Conservation (phyloP, 1,140 invertebrate genomes). For the Rhopalosiphum padi region DNA sequence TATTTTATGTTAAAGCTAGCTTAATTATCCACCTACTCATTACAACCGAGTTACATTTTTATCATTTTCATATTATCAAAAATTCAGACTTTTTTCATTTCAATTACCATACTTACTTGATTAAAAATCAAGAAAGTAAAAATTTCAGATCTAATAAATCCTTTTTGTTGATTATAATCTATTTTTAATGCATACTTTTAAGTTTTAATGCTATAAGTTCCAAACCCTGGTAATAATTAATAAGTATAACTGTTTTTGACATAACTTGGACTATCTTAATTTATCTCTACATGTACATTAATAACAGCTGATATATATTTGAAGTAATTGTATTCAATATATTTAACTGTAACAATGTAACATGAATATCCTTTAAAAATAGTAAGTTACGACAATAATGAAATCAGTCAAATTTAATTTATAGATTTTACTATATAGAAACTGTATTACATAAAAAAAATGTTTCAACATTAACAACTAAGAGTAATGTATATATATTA, state of each 20-base stretch:
- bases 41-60: no score
- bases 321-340: background rate
- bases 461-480: conserved; percentile 20
- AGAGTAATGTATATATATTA: background rate
- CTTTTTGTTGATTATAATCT: no score
- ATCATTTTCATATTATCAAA: no score
- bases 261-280: background rate
- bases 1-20: no score
- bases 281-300: background rate
- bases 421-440: background rate
- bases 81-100: no score
- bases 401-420: background rate
- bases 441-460: background rate
- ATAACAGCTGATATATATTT: background rate
- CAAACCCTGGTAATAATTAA: no score
- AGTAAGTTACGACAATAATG: background rate
- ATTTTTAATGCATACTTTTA: no score
- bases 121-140: no score
- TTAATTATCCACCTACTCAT: no score
- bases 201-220: no score
- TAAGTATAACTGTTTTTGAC: background rate
- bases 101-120: no score
- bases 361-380: background rate
- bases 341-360: background rate
- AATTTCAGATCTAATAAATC: no score